These are phyloP conservation scores for Cacajao melanocephalus DNA, from an alignment of 2,797 vertebrate species.

Conservation along the genomic window DNA sequence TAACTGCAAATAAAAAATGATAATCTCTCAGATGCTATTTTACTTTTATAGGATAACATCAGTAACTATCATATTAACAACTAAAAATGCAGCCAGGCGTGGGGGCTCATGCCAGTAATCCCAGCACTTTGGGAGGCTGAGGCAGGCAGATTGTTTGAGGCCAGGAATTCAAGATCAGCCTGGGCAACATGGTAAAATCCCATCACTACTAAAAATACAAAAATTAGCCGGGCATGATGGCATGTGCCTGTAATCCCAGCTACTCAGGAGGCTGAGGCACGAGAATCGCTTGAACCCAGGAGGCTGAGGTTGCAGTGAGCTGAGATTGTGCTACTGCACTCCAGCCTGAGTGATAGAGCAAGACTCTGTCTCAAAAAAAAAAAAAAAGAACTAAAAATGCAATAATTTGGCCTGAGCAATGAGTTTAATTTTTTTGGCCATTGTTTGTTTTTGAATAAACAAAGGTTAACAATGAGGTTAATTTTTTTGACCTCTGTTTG, in stretches of 20 bases:
- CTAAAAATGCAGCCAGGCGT: not conserved
- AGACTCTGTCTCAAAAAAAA: not conserved
- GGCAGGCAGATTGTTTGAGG: not conserved
- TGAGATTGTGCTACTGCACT: not conserved
- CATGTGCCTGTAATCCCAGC: not conserved
- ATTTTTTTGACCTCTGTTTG: not conserved
- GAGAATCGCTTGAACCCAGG: not conserved
- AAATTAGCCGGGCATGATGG: not conserved
- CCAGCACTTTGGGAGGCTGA: not conserved
- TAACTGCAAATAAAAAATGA: constrained; percentile 49
- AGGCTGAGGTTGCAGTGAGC: not conserved
- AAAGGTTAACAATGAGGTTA: not conserved
- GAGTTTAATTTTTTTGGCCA: not conserved
- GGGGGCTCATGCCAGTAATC: not conserved
- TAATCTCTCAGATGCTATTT: constrained; percentile 15
- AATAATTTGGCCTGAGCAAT: not conserved
- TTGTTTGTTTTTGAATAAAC: not conserved
- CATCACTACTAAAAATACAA: not conserved
- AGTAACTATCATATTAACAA: not conserved
- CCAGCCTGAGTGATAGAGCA: not conserved
- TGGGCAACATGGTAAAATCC: not conserved
- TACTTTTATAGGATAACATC: constrained; percentile 29
- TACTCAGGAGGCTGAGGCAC: not conserved
- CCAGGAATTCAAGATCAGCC: not conserved
- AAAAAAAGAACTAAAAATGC: not conserved